Conservation (phyloP, 2,113 vertebrate genomes). For the Tonatia bakeri region DNA sequence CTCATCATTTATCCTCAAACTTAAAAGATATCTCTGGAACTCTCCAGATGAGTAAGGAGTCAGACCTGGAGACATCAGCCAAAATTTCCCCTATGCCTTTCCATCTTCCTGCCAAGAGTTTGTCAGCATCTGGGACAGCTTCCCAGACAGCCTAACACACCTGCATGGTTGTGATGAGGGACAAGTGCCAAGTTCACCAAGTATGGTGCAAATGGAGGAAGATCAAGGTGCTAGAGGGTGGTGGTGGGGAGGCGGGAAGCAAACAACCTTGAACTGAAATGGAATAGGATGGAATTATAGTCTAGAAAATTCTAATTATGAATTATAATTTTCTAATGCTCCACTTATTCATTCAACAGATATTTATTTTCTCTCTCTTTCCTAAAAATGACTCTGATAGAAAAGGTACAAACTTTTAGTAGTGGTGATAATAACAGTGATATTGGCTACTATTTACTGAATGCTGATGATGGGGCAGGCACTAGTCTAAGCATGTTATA, state of each 20-base stretch:
- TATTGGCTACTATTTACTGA: neutral
- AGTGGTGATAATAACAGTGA: neutral
- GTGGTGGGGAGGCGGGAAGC: neutral
- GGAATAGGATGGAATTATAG: neutral
- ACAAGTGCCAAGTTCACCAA: slow-evolving; percentile 17
- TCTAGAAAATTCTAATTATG: neutral
- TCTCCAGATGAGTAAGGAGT: neutral
- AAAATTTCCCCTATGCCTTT: slow-evolving; percentile 34
- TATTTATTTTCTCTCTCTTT: neutral
- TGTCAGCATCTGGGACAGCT: slow-evolving; percentile 42
- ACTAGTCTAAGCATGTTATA: neutral
- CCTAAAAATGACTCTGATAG: neutral
- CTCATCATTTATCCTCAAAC: neutral
- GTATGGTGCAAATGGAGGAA: neutral
- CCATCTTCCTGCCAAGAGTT: slow-evolving; percentile 28
- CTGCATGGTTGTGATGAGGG: slow-evolving; percentile 11
- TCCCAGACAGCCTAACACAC: slow-evolving; percentile 53
- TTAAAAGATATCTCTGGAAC: neutral
- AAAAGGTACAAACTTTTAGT: neutral
- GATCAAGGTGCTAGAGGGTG: neutral
- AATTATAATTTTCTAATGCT: neutral
- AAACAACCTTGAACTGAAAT: neutral
- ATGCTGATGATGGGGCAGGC: neutral
- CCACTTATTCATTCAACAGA: neutral
- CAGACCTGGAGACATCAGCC: neutral